Evolutionary conservation across 2,888 invertebrate species (phyloP).

Genomic region (Tetranychus truncatus): DNA sequence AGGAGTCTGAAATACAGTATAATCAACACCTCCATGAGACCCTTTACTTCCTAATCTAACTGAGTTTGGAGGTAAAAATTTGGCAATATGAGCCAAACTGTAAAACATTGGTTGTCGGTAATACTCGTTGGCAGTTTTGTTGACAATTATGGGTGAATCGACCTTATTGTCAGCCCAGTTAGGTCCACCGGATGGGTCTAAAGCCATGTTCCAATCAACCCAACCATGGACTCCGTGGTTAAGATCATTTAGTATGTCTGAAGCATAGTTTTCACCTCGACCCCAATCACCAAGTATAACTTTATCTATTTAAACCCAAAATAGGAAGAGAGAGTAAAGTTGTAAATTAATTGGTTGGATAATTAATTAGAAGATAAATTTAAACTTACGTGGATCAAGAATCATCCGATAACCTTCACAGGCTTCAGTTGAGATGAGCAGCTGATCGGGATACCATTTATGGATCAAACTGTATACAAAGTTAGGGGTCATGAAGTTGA

Average conservation of each 20-base stretch:
- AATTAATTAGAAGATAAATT: neutral
- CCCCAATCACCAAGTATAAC: constrained; percentile 45
- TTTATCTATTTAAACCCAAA: neutral
- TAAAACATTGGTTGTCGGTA: constrained; percentile 43
- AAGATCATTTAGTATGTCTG: constrained; percentile 32
- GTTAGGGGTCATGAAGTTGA: constrained; percentile 36
- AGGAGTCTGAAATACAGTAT: neutral
- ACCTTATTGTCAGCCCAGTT: constrained; percentile 40
- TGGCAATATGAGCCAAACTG: constrained; percentile 39
- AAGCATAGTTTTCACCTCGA: constrained; percentile 47
- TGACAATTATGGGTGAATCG: constrained; percentile 39
- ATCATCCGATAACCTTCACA: constrained; percentile 40
- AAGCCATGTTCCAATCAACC: constrained; percentile 41
- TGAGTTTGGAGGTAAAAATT: constrained; percentile 29
- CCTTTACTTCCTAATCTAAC: constrained; percentile 9
- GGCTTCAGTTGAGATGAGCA: constrained; percentile 61
- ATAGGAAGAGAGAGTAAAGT: neutral
- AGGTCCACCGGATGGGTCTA: constrained; percentile 38
- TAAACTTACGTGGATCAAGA: neutral
- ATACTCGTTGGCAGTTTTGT: constrained; percentile 34
- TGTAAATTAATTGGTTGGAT: neutral
- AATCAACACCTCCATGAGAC: neutral
- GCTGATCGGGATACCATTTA: constrained; percentile 43
- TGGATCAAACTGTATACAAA: constrained; percentile 36
- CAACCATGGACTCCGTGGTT: constrained; percentile 39